phyloP scores from a whole-genome alignment of 1,140 invertebrate species.

The Mya arenaria region DNA sequence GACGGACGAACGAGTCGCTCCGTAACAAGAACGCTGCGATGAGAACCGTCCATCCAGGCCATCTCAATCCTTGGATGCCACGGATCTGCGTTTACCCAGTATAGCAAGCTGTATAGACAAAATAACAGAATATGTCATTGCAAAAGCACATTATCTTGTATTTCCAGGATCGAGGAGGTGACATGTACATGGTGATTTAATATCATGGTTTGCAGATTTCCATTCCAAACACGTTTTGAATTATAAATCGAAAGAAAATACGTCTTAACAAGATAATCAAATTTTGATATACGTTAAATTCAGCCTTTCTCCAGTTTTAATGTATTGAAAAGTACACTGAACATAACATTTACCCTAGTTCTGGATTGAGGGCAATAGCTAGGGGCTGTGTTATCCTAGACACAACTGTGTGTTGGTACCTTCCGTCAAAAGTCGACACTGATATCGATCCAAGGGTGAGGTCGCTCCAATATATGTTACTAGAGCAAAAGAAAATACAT shows the following conservation, averaged over 20 bases:
- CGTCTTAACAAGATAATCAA: too few species aligned
- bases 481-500: too few species aligned
- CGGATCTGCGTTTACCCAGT: constrained; percentile 93
- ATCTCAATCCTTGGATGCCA: constrained; percentile 85
- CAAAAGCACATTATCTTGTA: too few species aligned
- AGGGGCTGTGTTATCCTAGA: constrained; percentile 89
- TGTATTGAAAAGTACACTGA: background rate
- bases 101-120: constrained; percentile 87
- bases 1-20: constrained; percentile 91
- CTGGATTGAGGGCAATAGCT: constrained; percentile 93
- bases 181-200: too few species aligned
- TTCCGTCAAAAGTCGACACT: constrained; percentile 93
- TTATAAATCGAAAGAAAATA: too few species aligned
- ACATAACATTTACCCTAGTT: constrained; percentile 81
- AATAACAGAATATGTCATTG: constrained; percentile 13
- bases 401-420: constrained; percentile 89
- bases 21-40: constrained; percentile 89
- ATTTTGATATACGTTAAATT: too few species aligned
- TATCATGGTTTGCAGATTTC: too few species aligned
- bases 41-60: constrained; percentile 97
- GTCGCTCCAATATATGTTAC: constrained; percentile 97
- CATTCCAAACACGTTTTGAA: too few species aligned
- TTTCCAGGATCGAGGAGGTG: too few species aligned
- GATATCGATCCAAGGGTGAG: constrained; percentile 87
- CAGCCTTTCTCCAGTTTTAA: too few species aligned